phyloP scores from a whole-genome alignment of 1,140 invertebrate genomes.

The Thalassaphorura encarpata region DNA sequence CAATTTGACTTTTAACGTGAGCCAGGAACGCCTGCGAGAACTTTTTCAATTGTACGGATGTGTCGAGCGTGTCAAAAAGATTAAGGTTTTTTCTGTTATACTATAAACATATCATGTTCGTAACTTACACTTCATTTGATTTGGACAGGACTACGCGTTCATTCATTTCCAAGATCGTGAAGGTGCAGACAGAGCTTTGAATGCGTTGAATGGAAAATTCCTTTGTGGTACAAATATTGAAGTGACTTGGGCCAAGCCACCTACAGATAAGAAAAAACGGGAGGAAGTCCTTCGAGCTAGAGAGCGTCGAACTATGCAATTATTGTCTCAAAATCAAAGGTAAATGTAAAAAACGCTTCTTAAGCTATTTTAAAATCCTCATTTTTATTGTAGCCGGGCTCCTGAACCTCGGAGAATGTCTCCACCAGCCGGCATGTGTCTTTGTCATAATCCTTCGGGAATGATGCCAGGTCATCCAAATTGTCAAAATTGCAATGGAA shows the following conservation, averaged over 20 bases:
- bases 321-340: too few species aligned
- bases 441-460: too few species aligned
- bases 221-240: constrained; percentile 81
- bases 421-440: too few species aligned
- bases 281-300: constrained; percentile 87
- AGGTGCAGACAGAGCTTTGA: constrained; percentile 90
- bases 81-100: constrained; percentile 61
- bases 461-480: too few species aligned
- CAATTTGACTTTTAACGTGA: constrained; percentile 91
- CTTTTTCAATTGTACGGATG: constrained; percentile 50
- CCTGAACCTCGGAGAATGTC: too few species aligned
- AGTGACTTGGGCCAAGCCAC: constrained; percentile 94
- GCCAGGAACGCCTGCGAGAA: constrained; percentile 82
- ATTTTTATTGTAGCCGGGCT: too few species aligned
- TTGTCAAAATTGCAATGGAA: too few species aligned
- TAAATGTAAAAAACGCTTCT: too few species aligned
- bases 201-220: constrained; percentile 83
- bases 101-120: too few species aligned
- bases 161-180: constrained; percentile 98
- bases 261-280: constrained; percentile 95
- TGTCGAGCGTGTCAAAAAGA: constrained; percentile 96
- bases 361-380: too few species aligned
- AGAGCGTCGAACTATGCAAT: constrained; percentile 85
- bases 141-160: constrained; percentile 81
- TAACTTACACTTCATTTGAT: too few species aligned